Conservation (phyloP, 1,140 invertebrate species). For the Ceratosolen solmsi region DNA sequence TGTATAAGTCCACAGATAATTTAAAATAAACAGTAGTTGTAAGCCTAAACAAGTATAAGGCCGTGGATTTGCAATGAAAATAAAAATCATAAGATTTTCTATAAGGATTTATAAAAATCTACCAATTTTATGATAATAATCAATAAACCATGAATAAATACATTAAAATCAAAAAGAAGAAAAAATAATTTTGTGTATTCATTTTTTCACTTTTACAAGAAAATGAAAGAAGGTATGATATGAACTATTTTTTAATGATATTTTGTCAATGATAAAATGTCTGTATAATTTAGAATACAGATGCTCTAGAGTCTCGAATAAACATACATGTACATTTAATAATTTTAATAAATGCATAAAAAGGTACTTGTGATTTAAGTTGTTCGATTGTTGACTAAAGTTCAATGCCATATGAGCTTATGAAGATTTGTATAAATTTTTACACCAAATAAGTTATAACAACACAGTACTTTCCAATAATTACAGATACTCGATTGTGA, state of each 20-base stretch:
- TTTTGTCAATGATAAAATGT: conserved; percentile 27
- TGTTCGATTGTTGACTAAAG: conserved; percentile 38
- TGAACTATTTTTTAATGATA: conserved; percentile 51
- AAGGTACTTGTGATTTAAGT: conserved; percentile 47
- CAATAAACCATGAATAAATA: too few species aligned
- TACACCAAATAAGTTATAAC: background rate
- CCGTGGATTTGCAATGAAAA: conserved; percentile 65
- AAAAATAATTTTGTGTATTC: conserved; percentile 24
- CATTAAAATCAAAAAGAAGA: conserved; percentile 30
- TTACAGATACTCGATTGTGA: background rate
- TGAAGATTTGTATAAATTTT: background rate
- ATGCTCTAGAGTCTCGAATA: background rate
- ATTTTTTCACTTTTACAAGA: conserved; percentile 25
- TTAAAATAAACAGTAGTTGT: conserved; percentile 68
- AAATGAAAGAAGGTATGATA: conserved; percentile 16
- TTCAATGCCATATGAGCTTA: conserved; percentile 1
- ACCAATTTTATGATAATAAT: background rate
- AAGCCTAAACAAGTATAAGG: conserved; percentile 67
- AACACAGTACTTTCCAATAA: background rate
- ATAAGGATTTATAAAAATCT: background rate
- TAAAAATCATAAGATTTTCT: conserved; percentile 14
- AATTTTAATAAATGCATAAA: conserved; percentile 28
- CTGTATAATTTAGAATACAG: conserved; percentile 24
- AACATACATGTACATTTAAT: conserved; percentile 1
- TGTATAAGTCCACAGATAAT: conserved; percentile 70